Evolutionary conservation across 37 sponge, comb jelly and placozoan genomes (phyloP), one percentile per base, ranked within the genome.

Genomic region (Aplysina aerophoba): DNA sequence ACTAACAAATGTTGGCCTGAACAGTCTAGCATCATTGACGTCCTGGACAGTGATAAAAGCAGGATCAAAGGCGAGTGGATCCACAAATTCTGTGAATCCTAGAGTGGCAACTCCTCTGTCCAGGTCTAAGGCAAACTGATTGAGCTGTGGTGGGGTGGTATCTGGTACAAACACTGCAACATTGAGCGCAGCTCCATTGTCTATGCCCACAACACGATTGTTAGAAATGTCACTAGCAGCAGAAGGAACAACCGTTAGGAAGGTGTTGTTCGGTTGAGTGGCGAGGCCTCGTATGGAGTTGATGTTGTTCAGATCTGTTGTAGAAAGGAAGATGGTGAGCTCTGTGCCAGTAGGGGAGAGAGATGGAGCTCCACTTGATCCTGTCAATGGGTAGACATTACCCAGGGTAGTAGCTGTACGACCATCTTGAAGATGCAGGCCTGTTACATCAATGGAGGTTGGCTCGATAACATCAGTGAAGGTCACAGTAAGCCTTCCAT

Each of bases 381-480:
- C 79, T 60, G 93, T 94, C 33, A 97, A 90, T 55, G 81, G 38
- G 80, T 91, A 93, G 0, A 59, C 58, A n/a, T 62, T 57, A 19
- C 92, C 88, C 19, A 90, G 86, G 44, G 87, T 83, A 11, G 50
- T 44, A 44, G 91, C 93, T 55, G 60, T 79, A 22, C 59, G n/a
- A 37, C 71, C 86, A 81, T 88, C 73, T 50, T 97, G 97, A 14
- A 97, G 59, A 3, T 79, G 39, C 20, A 97, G 75, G 17, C 82
- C 89, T 54, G 84, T 67, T 21, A 90, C 25, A 56, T 86, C 68
- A 16, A 97, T 22, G 54, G 89, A 80, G 27, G 27, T 68, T 11
- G 36, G 37, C n/a, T 75, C 78, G 55, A 94, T 87, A 60, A 90
- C 83, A 56, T 97, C 93, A 36, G 89, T 61, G 85, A 97, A 97